Evolutionary conservation across 1,140 invertebrate species (phyloP).

Genomic region (Rhysida immarginata): DNA sequence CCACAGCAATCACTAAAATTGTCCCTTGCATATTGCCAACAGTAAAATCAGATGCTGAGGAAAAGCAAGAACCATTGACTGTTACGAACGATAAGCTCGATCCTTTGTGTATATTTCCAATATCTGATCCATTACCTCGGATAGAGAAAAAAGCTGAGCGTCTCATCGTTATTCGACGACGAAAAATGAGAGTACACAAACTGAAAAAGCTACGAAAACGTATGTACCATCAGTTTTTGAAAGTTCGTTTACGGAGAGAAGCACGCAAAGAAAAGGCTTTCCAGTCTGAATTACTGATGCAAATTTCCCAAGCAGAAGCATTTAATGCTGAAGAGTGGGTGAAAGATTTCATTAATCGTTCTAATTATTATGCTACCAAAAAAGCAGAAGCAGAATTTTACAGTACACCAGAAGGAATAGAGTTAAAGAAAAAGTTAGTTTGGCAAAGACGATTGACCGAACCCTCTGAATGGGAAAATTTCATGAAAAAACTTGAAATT

Average conservation of each 20-base stretch:
- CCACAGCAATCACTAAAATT: too few species aligned
- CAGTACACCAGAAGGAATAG: not conserved
- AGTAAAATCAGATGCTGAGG: too few species aligned
- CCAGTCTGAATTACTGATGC: not conserved
- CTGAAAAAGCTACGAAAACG: not conserved
- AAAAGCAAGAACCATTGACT: too few species aligned
- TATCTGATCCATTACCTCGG: not conserved
- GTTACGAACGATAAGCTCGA: too few species aligned
- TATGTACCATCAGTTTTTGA: not conserved
- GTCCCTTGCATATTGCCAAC: too few species aligned
- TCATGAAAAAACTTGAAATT: not conserved
- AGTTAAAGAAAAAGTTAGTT: not conserved
- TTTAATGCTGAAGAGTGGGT: not conserved
- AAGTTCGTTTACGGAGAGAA: not conserved
- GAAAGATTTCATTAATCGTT: not conserved
- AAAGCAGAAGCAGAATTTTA: not conserved
- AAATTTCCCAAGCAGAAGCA: not conserved
- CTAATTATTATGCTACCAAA: not conserved
- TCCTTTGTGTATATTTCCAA: too few species aligned
- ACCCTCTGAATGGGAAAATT: not conserved
- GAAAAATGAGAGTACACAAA: not conserved
- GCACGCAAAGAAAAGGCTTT: not conserved
- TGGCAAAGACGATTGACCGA: not conserved
- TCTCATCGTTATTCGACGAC: not conserved
- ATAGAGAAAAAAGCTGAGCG: not conserved